A percentile compares a stretch with the other conserved stretches of the same genome.
These are phyloP conservation scores for Drosophila colorata DNA, from an alignment of 2,888 invertebrate genomes.

Conservation along the genomic window DNA sequence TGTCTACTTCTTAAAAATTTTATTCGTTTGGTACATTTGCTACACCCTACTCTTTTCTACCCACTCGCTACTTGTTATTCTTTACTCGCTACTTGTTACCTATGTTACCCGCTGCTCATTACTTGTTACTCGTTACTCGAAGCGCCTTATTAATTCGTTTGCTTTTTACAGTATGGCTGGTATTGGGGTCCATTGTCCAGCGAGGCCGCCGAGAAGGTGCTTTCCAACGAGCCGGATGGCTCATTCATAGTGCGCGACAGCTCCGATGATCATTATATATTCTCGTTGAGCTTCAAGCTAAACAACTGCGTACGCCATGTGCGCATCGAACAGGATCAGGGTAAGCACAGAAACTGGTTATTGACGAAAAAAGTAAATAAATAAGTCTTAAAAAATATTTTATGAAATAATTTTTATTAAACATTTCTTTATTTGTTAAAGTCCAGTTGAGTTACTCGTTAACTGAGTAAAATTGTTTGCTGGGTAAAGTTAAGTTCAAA, in stretches of 20 bases:
- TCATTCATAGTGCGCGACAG: conserved; percentile 97
- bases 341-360: conserved; percentile 86
- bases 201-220: conserved; percentile 95
- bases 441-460: no score
- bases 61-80: no score
- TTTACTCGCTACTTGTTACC: background rate
- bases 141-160: background rate
- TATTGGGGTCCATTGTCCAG: conserved; percentile 98
- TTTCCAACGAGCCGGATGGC: conserved; percentile 96
- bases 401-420: no score
- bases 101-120: background rate
- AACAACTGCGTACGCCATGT: conserved; percentile 96
- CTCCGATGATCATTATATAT: conserved; percentile 97
- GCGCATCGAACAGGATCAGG: conserved; percentile 97
- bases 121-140: background rate
- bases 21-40: no score
- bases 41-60: no score
- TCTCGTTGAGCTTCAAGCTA: conserved; percentile 96
- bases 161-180: conserved; percentile 93
- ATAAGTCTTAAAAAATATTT: no score
- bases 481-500: no score
- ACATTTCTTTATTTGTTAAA: no score
- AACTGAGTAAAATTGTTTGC: no score
- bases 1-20: no score
- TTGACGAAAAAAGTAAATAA: no score